Base-by-base conservation (phyloP, 1,140 invertebrate species). In the Zeugodacus cucurbitae region DNA sequence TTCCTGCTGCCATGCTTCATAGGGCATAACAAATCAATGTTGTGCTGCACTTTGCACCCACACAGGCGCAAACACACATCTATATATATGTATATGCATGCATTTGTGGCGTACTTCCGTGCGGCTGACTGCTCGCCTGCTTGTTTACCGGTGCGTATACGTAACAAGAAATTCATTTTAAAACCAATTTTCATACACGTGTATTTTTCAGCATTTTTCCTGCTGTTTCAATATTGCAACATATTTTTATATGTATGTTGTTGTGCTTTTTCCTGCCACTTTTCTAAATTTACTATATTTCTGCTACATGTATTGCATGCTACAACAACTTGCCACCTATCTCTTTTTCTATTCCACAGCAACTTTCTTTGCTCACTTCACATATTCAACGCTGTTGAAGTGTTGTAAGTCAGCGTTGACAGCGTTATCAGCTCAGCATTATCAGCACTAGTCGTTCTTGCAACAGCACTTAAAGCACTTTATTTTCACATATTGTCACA, bases 11-110 rank as follows among this genome's bases (percentile, higher is more conserved):
- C 14, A 82, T 82, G 74, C 74, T 82, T 82, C 74, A 82, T 54
- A 82, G 74, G 41, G 74, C 74, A 82, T 54, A 48, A 82, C 74
- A 82, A 82, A 82, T 82, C 74, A 82, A 48, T 82, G 74, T 37
- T n/a, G 17, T 82, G 32, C n/a, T 48, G 74, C 74, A 82, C 74
- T 82, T 82, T 54, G 0, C 44, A 54, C n/a, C n/a, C 41, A 82
- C 64, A 67, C 32, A 67, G 20, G 48, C 48, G n/a, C 54, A 32
- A 67, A 34, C 26, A 57, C 14, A 14, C 29, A 67, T 4, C 1
- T 29, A 67, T 5, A 32, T 10, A 67, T 26, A 62, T 62, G 10
- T 14, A 5, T 8, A 1, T 11, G 34, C 29, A 74, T 62, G 58
- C 6, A 62, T 62, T 1, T 62, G 58, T n/a, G 58, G n/a, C 6